Evolutionary conservation across 2,888 invertebrate species (phyloP), one percentile per base, ranked within the genome.

Genomic region (Callosobruchus maculatus): DNA sequence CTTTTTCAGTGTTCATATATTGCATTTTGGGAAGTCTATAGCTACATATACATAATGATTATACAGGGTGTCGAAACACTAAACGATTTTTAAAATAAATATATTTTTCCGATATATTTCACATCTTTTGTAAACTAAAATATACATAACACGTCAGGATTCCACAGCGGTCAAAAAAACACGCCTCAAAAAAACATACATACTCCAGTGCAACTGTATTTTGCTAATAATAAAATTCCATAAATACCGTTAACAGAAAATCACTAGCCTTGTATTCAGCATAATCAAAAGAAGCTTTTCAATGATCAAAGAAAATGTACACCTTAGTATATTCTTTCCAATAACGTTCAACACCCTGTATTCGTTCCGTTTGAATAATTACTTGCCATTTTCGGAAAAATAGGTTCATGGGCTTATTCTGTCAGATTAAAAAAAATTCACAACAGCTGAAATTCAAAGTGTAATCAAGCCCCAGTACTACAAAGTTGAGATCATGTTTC

Each of bases 111-210:
- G 71, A 31, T 22, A 71, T 71, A 70, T 70, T 70, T 22, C 30
- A 71, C 3, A 71, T n/a, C 30, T 71, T 71, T 71, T 71, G 30
- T 49, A 4, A 26, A 70, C 70, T 70, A 70, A 22, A 26, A 26
- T 70, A 26, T 70, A 70, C 70, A 68, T 20, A 70, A 70, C 21
- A 22, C 70, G 4, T 70, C 21, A 70, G 3, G 20, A 21, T 3
- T 21, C 21, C 20, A 26, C 70, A 70, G 22, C 4, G 26, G 21
- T 22, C 70, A 70, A 70, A 70, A 22, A 21, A 21, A 70, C 70
- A 70, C 22, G 18, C 70, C 68, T 69, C 20, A 69, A 70, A 70
- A 21, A 70, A 70, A 26, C 21, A 26, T 26, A 18, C 26, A n/a
- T 70, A 70, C 22, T 70, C 4, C 21, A 26, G 21, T 26, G 26